These are phyloP conservation scores for Charaxes varanes DNA, from an alignment of 1,140 invertebrate genomes.

Conservation along the genomic window DNA sequence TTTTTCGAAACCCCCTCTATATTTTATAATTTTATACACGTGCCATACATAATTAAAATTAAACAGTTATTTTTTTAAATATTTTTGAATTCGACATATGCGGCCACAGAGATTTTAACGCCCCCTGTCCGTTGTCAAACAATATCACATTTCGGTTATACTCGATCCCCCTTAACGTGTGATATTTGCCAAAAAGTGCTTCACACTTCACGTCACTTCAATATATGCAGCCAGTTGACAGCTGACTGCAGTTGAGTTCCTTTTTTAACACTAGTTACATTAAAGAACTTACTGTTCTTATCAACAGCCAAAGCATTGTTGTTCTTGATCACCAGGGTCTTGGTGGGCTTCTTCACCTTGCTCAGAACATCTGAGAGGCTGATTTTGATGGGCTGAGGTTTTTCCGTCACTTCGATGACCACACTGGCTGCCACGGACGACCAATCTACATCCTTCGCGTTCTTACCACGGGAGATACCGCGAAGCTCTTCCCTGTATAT, in stretches of 20 bases:
- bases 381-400: conserved; percentile 87
- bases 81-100: no score
- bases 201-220: no score
- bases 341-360: conserved; percentile 78
- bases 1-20: no score
- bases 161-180: no score
- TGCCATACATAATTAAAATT: no score
- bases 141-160: no score
- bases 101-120: no score
- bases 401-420: conserved; percentile 75
- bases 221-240: no score
- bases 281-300: conserved; percentile 70
- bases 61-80: no score
- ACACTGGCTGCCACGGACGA: conserved; percentile 76
- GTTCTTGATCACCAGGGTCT: conserved; percentile 75
- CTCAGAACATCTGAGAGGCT: conserved; percentile 82
- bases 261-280: conserved; percentile 29
- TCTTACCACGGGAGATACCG: conserved; percentile 85
- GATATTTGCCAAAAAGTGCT: no score
- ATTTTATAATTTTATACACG: no score
- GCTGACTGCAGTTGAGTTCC: neutral
- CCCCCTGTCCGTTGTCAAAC: no score
- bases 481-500: conserved; percentile 84
- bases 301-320: conserved; percentile 59
- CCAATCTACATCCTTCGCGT: conserved; percentile 92